Evolutionary conservation across 2,113 vertebrate genomes (phyloP), one percentile per base, ranked within the genome.

Genomic region (Callorhinus ursinus): DNA sequence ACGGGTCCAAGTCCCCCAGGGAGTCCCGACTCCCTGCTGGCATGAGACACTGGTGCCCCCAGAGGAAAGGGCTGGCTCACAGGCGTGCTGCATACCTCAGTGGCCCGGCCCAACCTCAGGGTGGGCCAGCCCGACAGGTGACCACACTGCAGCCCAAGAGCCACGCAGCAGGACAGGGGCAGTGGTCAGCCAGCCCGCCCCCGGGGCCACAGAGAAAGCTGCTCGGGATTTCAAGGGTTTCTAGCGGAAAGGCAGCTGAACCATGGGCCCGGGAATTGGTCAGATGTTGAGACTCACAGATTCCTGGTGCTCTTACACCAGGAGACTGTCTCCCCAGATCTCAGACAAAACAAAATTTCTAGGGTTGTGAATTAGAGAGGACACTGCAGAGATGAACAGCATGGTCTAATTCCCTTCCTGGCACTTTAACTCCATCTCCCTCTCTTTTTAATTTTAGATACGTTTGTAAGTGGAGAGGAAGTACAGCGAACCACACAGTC

Each of bases 1-100:
- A 5, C 1, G 0, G 1, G 7, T 67, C 49, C 36, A 24, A 12
- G n/a, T 14, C 18, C 31, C 39, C 0, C 4, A 18, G 22, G 46
- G 33, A 69, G 22, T 69, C 42, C 49, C 16, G 83, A 7, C 14
- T 53, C 42, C 67, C 46, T 21, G 4, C 10, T 15, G n/a, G 53
- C 26, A 93, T 0, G 8, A 84, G 55, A 88, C 1, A 3, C 11
- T 0, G 39, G 92, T 53, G 82, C 4, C 22, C 28, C 26, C 3
- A 72, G 46, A 94, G 36, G 36, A 36, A 82, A 72, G 22, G 21
- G 49, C 0, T 67, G 67, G 92, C 59, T 65, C 36, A 22, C 0
- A 7, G 42, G 49, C 31, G 53, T 10, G 31, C 63, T 0, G 5
- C 16, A n/a, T 1, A 69, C n/a, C 77, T 72, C 0, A 22, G 26